phyloP scores from a whole-genome alignment of 2,888 invertebrate species.

The Sminthurinus aureus region DNA sequence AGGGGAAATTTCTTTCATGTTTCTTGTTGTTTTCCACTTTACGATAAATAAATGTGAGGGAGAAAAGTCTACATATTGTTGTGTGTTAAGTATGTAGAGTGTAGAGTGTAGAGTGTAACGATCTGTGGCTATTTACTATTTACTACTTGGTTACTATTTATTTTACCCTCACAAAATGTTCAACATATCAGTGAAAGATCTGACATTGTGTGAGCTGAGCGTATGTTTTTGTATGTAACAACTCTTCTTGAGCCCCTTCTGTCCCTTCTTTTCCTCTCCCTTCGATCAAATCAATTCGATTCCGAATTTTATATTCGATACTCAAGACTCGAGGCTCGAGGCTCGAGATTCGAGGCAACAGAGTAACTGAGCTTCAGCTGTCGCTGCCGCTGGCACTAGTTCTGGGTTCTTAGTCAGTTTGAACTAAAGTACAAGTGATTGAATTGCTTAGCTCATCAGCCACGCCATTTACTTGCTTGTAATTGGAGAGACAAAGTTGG shows the following conservation, averaged over 20 bases:
- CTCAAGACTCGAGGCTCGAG: no score
- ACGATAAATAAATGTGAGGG: not conserved
- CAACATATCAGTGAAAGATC: not conserved
- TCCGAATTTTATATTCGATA: no score
- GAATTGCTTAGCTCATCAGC: not conserved
- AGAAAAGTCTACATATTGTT: not conserved
- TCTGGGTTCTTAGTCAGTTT: not conserved
- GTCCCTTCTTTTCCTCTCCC: no score
- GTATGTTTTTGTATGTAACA: not conserved
- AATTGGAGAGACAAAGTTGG: not conserved
- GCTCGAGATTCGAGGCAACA: no score
- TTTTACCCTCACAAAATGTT: not conserved
- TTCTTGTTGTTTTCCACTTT: not conserved
- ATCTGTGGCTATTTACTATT: not conserved
- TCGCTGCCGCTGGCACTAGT: not conserved
- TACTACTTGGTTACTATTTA: no score
- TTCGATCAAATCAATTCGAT: no score
- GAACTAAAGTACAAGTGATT: not conserved
- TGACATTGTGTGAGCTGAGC: not conserved
- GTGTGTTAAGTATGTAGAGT: not conserved
- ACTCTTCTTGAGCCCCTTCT: not conserved
- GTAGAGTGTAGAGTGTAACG: not conserved
- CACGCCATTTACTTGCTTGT: not conserved
- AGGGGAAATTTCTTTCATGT: slow-evolving; percentile 17
- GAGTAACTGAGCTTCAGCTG: no score